A percentile compares a stretch with the other conserved stretches of the same genome.
Conservation (phyloP, 2,797 vertebrate species). For the Rhinophrynus dorsalis region DNA sequence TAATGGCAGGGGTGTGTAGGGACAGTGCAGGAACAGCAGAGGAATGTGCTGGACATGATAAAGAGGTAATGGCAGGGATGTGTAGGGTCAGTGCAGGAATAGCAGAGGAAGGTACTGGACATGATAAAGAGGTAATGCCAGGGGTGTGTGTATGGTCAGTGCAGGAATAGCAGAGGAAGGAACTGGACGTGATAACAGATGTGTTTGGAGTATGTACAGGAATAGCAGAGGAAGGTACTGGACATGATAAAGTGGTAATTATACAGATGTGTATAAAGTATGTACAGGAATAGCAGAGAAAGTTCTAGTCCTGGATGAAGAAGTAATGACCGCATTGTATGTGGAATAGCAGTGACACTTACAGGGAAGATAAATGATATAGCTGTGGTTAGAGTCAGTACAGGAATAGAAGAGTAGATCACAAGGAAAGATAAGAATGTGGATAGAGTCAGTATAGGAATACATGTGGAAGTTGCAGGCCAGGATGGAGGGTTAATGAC, state of each 20-base stretch:
- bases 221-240: background rate
- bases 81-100: background rate
- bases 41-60: constrained; percentile 1
- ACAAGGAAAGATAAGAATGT: no score
- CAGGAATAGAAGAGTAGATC: no score
- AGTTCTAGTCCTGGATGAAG: background rate
- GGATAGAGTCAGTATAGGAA: no score
- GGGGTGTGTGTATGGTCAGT: background rate
- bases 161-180: background rate
- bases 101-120: background rate
- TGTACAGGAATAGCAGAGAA: no score
- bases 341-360: no score
- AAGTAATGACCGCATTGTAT: no score
- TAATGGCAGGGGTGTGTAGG: background rate
- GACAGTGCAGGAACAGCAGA: background rate
- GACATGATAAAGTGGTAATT: background rate
- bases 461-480: no score
- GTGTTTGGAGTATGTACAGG: no score
- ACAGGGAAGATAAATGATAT: no score
- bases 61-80: background rate
- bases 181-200: constrained; percentile 35
- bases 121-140: background rate
- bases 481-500: background rate
- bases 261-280: background rate
- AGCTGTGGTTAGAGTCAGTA: no score